These are phyloP conservation scores for Drosophila picticornis DNA, from an alignment of 2,888 invertebrate genomes.

Conservation along the genomic window DNA sequence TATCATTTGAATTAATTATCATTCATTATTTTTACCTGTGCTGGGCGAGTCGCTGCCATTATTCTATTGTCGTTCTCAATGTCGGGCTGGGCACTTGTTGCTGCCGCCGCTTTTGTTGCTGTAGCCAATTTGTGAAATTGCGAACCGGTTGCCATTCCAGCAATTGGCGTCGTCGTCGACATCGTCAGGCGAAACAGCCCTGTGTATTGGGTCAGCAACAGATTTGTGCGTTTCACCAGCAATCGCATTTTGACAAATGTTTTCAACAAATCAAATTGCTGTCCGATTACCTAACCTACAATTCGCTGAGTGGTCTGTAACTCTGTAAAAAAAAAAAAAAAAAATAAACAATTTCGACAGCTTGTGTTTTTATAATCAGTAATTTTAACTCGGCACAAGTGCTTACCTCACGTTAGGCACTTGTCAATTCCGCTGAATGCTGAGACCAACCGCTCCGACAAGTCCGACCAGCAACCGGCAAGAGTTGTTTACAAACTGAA, in stretches of 20 bases:
- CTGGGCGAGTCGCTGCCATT: neutral
- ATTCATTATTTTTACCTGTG: conserved; percentile 37
- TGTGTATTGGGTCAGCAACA: conserved; percentile 40
- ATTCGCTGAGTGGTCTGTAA: conserved; percentile 20
- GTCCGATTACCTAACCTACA: conserved; percentile 56
- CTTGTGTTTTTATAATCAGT: conserved; percentile 60
- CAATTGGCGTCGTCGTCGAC: conserved; percentile 5
- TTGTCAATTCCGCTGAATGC: conserved; percentile 15
- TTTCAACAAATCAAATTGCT: conserved; percentile 17
- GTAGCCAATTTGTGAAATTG: conserved; percentile 58
- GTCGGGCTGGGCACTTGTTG: conserved; percentile 43
- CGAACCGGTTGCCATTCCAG: conserved; percentile 68
- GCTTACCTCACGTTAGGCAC: conserved; percentile 37
- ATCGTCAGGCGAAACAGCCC: conserved; percentile 33
- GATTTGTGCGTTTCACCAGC: conserved; percentile 53
- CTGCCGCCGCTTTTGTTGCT: conserved; percentile 22
- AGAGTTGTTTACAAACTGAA: conserved; percentile 70
- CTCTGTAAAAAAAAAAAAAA: no score
- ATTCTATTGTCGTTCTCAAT: conserved; percentile 29
- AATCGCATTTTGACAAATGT: conserved; percentile 52
- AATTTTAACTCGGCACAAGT: conserved; percentile 22
- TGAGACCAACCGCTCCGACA: no score
- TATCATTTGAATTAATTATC: neutral
- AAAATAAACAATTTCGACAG: conserved; percentile 52
- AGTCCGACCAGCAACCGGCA: conserved; percentile 47